phyloP scores from a whole-genome alignment of 2,113 vertebrate species.

The Sprattus sprattus region DNA sequence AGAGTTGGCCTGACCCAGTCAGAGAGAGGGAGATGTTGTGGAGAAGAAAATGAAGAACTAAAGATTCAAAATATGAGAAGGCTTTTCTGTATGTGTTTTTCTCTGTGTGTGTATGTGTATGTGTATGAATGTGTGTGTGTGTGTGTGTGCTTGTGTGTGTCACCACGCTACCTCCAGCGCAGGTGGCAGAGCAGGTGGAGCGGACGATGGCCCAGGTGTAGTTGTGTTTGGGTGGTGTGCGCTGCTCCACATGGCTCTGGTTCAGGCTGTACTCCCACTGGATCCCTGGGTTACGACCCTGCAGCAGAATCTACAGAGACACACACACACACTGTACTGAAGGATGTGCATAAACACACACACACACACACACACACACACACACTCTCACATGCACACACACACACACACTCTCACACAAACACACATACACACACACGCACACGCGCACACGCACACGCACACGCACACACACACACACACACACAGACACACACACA shows the following conservation, averaged over 20 bases:
- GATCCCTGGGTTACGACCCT: constrained; percentile 83
- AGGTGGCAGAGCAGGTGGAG: constrained; percentile 80
- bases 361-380: neutral
- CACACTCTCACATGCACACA: neutral
- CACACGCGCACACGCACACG: neutral
- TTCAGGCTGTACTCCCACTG: constrained; percentile 81
- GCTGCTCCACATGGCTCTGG: constrained; percentile 60
- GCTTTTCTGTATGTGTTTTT: neutral
- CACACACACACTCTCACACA: neutral
- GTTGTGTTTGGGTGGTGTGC: constrained; percentile 65
- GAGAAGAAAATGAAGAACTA: no score
- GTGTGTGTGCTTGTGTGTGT: no score
- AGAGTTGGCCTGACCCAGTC: no score
- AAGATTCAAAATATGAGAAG: no score
- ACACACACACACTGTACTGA: neutral
- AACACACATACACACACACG: neutral
- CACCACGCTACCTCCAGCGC: constrained; percentile 75
- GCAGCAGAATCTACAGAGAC: constrained; percentile 76
- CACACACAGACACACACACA: neutral
- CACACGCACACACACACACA: neutral
- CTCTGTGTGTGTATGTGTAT: neutral
- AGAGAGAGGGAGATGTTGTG: no score
- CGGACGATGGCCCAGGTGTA: constrained; percentile 80
- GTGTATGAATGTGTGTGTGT: constrained; percentile 13
- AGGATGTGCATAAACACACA: neutral